These are phyloP conservation scores for Polymixis flavicincta DNA, from an alignment of 2,888 invertebrate genomes.

Conservation along the genomic window DNA sequence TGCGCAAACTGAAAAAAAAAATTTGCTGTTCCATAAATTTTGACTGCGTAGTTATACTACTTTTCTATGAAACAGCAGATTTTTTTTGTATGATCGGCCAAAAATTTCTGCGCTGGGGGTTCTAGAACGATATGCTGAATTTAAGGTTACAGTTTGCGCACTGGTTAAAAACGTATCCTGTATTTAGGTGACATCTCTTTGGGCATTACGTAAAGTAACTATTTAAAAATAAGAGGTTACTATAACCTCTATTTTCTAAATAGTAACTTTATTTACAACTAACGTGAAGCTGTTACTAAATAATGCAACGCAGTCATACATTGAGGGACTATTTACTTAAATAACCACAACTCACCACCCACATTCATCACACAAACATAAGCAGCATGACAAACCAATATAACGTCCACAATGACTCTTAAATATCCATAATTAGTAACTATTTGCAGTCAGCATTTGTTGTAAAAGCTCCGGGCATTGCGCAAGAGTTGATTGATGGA, in stretches of 20 bases:
- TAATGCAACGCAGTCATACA: constrained; percentile 6
- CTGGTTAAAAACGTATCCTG: too few species aligned
- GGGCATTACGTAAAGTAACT: not conserved
- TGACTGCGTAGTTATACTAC: too few species aligned
- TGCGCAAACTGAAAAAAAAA: too few species aligned
- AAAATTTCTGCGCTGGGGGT: too few species aligned
- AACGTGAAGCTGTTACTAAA: constrained; percentile 21
- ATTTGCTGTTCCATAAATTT: too few species aligned
- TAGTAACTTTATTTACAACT: not conserved
- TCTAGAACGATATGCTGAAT: too few species aligned
- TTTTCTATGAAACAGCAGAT: too few species aligned
- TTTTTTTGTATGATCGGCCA: too few species aligned
- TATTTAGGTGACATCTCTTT: not conserved
- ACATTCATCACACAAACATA: constrained; percentile 70
- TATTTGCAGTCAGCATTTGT: constrained; percentile 85
- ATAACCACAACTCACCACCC: constrained; percentile 64
- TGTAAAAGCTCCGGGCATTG: constrained; percentile 80
- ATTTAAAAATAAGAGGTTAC: too few species aligned
- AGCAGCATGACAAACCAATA: constrained; percentile 79
- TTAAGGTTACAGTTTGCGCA: too few species aligned
- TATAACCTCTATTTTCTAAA: not conserved
- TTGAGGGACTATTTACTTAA: constrained; percentile 37
- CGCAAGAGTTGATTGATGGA: constrained; percentile 87
- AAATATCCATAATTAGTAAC: constrained; percentile 88
- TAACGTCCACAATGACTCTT: constrained; percentile 84